Evolutionary conservation across 2,113 vertebrate species (phyloP), one percentile per base, ranked within the genome.

Genomic region (Gulo gulo): DNA sequence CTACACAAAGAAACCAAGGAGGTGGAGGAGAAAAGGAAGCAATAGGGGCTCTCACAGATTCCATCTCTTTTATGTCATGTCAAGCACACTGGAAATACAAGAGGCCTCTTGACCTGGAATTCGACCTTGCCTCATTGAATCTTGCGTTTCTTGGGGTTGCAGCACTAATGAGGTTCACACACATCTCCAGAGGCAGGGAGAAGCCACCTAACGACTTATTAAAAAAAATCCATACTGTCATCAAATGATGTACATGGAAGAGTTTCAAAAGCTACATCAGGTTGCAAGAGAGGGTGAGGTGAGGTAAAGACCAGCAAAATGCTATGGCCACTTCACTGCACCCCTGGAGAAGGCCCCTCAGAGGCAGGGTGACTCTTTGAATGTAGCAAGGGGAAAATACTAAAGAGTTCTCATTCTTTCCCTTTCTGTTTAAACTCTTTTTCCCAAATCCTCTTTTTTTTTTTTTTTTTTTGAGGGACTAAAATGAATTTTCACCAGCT

Each of bases 401-500:
- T 45, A 23, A 29, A 34, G 45, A 24, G 18, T 36, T 91, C 26
- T n/a, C 5, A 31, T 76, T 88, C 45, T 18, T 83, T 88, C 26
- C 14, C n/a, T 16, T 55, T 74, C 71, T 69, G 45, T 9, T 67
- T 73, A 24, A 63, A 69, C 20, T 50, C 39, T 59, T 34, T 81
- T 63, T 36, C 8, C 73, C 34, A 80, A 91, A 55, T 69, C 16
- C 34, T 93, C 8, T 15, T 45, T 45, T 42, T 74, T 23, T 24
- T 24, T 42, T 52, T 34, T 81, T 57, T 36, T 14, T 42, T 84
- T 11, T 81, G 47, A 74, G 63, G 50, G 20, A 59, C 52, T 91
- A 39, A 82, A 69, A 47, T 87, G 14, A 36, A 88, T 78, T 94
- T 91, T 80, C 52, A 91, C 39, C 42, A 86, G 36, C 69, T 95